Percentiles rank a stretch among this genome's conserved stretches.
Evolutionary conservation across 2,888 invertebrate genomes (phyloP).

Genomic region (Netelia fuscicornis): DNA sequence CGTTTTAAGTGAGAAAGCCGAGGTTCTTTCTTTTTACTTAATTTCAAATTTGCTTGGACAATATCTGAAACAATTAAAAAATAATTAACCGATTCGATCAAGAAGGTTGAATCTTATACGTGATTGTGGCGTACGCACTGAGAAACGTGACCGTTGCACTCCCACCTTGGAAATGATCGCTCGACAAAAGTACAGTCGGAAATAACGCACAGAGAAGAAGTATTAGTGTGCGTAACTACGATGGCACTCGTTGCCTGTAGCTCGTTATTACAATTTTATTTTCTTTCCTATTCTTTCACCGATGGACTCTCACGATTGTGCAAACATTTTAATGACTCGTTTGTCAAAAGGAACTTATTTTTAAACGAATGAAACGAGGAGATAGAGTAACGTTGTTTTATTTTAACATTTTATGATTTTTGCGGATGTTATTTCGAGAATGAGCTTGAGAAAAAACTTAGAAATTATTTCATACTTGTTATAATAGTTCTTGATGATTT

Average conservation of each 20-base stretch:
- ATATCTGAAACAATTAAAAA: no score
- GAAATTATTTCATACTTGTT: no score
- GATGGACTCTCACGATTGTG: conserved; percentile 14
- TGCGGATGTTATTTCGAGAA: neutral
- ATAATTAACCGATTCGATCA: no score
- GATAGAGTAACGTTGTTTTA: neutral
- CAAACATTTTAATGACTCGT: conserved; percentile 10
- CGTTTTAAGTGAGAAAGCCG: no score
- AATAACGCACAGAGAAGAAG: conserved; percentile 49
- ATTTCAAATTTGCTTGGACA: no score
- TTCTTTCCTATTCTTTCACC: conserved; percentile 8
- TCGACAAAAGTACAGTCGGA: conserved; percentile 43
- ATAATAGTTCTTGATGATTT: no score
- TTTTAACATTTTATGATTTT: neutral
- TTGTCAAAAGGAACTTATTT: neutral
- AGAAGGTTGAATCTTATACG: no score
- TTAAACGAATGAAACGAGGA: conserved; percentile 8
- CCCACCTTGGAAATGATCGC: conserved; percentile 57
- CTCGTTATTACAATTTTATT: conserved; percentile 27
- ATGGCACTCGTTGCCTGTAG: conserved; percentile 16
- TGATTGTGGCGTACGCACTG: neutral
- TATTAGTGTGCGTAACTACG: neutral
- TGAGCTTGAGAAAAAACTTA: neutral
- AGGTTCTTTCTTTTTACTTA: no score
- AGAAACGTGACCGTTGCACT: conserved; percentile 59